Percentiles rank a stretch among this genome's conserved stretches.
phyloP scores from a whole-genome alignment of 2,797 vertebrate genomes.

The Graptemys geographica region DNA sequence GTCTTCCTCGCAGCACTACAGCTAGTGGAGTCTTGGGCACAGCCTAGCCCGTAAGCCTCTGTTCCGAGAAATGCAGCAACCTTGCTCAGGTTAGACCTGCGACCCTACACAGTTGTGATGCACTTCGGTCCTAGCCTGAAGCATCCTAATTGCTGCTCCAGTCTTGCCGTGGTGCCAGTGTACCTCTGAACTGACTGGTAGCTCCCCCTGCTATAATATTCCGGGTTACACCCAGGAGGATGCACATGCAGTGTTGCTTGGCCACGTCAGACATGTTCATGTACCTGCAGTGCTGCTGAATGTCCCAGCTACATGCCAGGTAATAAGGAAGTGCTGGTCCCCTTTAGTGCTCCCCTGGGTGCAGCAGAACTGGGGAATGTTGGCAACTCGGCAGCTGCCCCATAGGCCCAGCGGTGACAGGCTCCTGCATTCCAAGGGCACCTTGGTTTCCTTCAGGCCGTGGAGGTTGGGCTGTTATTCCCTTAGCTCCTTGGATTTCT shows the following conservation, averaged over 20 bases:
- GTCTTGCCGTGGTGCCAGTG: not conserved
- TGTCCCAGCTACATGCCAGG: not conserved
- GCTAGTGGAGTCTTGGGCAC: no score
- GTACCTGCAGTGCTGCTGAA: not conserved
- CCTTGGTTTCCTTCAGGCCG: not conserved
- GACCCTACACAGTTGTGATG: not conserved
- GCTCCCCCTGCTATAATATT: not conserved
- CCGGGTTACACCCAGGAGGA: not conserved
- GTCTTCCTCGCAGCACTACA: not conserved
- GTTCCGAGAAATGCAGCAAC: not conserved
- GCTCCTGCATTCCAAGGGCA: not conserved
- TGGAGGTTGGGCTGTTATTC: not conserved
- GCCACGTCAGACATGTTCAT: not conserved
- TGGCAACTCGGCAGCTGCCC: not conserved
- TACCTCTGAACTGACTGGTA: not conserved
- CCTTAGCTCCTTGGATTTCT: not conserved
- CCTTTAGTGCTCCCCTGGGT: not conserved
- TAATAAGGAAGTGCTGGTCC: not conserved
- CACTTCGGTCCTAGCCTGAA: not conserved
- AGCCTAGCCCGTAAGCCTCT: not conserved
- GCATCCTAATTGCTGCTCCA: not conserved
- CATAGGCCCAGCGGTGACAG: not conserved
- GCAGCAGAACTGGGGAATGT: not conserved
- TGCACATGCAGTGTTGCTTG: not conserved
- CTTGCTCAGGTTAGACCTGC: not conserved